Evolutionary conservation across 1,140 invertebrate species (phyloP).

Genomic region (Dreissena rostriformis): DNA sequence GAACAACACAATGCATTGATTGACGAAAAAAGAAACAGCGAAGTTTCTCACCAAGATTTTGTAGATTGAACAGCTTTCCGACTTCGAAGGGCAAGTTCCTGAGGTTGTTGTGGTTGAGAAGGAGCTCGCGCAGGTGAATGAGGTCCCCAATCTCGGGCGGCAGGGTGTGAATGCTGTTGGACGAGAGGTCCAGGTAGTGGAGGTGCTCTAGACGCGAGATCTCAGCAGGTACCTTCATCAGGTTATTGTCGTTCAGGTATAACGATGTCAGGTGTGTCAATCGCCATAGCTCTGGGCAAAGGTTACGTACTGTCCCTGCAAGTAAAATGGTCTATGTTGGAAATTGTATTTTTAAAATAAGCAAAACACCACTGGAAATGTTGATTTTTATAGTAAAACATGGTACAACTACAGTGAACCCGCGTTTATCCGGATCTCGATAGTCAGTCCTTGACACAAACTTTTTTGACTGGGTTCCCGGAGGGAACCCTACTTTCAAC

Average conservation of each 20-base stretch:
- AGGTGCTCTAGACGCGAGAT: constrained; percentile 92
- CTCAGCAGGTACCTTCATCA: constrained; percentile 93
- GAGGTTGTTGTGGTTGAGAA: constrained; percentile 96
- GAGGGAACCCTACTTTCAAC: too few species aligned
- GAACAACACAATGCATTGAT: too few species aligned
- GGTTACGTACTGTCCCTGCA: constrained; percentile 94
- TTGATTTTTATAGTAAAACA: not conserved
- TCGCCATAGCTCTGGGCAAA: constrained; percentile 95
- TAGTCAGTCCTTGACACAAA: too few species aligned
- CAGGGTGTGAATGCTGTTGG: constrained; percentile 92
- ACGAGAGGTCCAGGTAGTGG: constrained; percentile 94
- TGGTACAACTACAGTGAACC: too few species aligned
- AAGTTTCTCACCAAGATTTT: constrained; percentile 83
- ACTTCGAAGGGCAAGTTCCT: constrained; percentile 97
- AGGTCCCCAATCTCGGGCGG: constrained; percentile 98
- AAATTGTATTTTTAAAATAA: not conserved
- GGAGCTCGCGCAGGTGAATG: constrained; percentile 95
- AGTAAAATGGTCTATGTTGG: constrained; percentile 28
- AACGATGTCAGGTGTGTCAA: constrained; percentile 94
- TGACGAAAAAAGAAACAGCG: too few species aligned
- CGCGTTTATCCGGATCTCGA: too few species aligned
- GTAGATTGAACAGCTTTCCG: constrained; percentile 98
- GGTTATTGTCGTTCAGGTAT: constrained; percentile 96
- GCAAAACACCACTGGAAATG: not conserved
- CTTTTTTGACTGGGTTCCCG: too few species aligned